These are phyloP conservation scores for Rhipidura dahli DNA, from an alignment of 2,113 vertebrate genomes.

Conservation along the genomic window DNA sequence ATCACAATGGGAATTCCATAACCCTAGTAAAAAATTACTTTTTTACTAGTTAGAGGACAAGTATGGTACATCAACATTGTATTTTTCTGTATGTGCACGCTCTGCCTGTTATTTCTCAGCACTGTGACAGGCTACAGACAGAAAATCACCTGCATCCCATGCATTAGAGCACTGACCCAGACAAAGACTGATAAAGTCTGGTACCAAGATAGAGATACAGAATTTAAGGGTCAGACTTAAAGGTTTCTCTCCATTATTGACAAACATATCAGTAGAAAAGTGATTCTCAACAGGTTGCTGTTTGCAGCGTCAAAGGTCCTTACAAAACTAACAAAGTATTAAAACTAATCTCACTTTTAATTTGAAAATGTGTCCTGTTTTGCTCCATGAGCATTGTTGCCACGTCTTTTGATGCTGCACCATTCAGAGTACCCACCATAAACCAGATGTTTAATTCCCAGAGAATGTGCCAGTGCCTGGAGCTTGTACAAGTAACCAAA, in stretches of 20 bases:
- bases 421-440: neutral
- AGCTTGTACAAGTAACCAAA: neutral
- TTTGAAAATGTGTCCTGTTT: neutral
- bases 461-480: neutral
- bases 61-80: neutral
- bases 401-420: neutral
- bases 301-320: neutral
- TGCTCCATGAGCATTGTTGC: neutral
- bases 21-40: neutral
- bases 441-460: neutral
- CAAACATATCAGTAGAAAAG: neutral
- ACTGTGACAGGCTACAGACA: neutral
- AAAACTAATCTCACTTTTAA: neutral
- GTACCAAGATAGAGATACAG: neutral
- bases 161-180: neutral
- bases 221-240: neutral
- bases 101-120: neutral
- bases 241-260: neutral
- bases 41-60: neutral
- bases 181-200: neutral
- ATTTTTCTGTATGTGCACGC: neutral
- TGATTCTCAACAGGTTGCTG: neutral
- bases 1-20: constrained; percentile 14
- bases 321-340: neutral
- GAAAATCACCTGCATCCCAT: neutral